Evolutionary conservation across 2,888 invertebrate species (phyloP), one percentile per base, ranked within the genome.

Genomic region (Harpalus rubripes): DNA sequence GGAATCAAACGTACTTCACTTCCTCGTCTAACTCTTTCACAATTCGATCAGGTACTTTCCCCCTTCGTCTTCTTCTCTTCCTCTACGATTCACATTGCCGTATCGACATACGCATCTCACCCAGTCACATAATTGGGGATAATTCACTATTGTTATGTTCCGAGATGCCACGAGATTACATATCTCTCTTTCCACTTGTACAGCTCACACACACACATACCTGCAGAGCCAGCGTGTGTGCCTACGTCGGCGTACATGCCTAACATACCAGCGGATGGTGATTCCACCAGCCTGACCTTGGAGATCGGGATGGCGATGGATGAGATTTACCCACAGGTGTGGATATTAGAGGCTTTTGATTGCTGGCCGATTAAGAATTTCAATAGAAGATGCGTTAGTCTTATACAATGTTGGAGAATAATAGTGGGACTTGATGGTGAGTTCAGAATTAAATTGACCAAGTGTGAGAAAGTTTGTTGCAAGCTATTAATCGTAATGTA

Each of bases 51-150:
- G 78, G 78, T 78, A 58, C 78, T 72, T 18, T 12, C 16, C 72
- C 5, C 76, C n/a, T 18, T 76, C 56, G 15, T 16, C 32, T 26
- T 16, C 18, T 1, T 22, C 3, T 8, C 41, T 0, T 56, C 78
- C 58, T 56, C 58, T 78, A 26, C 56, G 78, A 78, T 78, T 58
- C 58, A 78, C 78, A 58, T 32, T 26, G 56, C 15, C 32, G 68
- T 83, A 83, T 83, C 83, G 61, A 59, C 44, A 74, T 59, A 74
- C 74, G 83, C 74, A 83, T 83, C 83, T 83, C 76, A 74, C 39
- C 76, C 56, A 74, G 74, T 83, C 83, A 83, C 83, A 89, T 89
- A 89, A 89, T 89, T 89, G 89, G 88, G 89, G 89, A 89, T 89
- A 89, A 89, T 89, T 89, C 87, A 87, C 86, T 87, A 88, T 89